These are phyloP conservation scores for Chrysolina haemoptera DNA, from an alignment of 2,888 invertebrate species.

Conservation along the genomic window DNA sequence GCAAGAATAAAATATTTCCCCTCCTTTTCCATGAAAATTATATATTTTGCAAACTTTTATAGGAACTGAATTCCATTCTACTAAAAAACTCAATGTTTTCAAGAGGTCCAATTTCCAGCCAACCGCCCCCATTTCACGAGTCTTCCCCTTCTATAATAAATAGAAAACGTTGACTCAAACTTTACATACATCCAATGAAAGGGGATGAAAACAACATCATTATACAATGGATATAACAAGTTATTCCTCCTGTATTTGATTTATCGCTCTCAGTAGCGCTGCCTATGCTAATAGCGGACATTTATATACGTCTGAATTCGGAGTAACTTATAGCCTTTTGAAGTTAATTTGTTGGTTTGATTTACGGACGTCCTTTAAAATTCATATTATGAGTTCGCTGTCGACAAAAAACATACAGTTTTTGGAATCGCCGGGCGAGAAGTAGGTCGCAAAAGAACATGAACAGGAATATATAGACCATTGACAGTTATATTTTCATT, in stretches of 20 bases:
- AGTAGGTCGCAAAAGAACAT: constrained; percentile 24
- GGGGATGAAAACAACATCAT: constrained; percentile 69
- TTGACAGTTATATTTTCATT: no score
- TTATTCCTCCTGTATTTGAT: constrained; percentile 70
- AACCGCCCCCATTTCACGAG: constrained; percentile 37
- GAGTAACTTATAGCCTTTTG: constrained; percentile 69
- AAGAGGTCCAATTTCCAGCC: constrained; percentile 25
- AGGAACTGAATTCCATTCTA: no score
- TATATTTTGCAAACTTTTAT: no score
- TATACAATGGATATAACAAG: constrained; percentile 70
- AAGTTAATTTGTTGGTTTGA: constrained; percentile 71
- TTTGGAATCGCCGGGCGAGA: constrained; percentile 22
- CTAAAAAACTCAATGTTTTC: neutral
- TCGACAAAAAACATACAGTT: constrained; percentile 50
- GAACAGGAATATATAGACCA: neutral
- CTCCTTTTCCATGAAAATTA: neutral
- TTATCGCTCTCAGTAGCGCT: constrained; percentile 68
- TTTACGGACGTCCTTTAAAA: constrained; percentile 66
- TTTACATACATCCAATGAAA: constrained; percentile 66
- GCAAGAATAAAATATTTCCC: neutral
- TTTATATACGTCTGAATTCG: constrained; percentile 68
- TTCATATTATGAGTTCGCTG: constrained; percentile 52
- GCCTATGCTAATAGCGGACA: constrained; percentile 71
- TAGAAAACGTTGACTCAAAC: constrained; percentile 53
- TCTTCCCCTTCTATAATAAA: constrained; percentile 50